Conservation (phyloP, 35 echinoderm and acorn worm species). For the Nesometra sesokonis region DNA sequence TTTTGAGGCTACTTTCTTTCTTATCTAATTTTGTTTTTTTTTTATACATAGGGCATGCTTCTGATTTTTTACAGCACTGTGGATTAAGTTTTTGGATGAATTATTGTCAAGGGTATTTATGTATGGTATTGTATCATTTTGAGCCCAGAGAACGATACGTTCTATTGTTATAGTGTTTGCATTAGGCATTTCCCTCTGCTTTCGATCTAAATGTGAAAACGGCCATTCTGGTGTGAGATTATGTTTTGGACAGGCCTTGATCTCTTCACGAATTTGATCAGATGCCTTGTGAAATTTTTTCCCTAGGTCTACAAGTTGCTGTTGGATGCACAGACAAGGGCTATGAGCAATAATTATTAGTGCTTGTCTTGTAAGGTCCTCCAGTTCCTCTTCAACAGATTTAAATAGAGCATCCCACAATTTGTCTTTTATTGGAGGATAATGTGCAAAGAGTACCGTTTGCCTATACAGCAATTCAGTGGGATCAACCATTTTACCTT, state of each 20-base stretch:
- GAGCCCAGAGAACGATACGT: slow-evolving; percentile 29
- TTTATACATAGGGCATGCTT: slow-evolving; percentile 11
- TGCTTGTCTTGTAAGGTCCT: slow-evolving; percentile 34
- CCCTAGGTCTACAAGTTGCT: slow-evolving; percentile 38
- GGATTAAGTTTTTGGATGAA: neutral
- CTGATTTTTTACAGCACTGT: slow-evolving; percentile 16
- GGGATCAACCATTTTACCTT: no score
- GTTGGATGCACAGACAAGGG: slow-evolving; percentile 25
- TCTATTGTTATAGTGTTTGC: slow-evolving; percentile 56
- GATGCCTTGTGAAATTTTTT: slow-evolving; percentile 25
- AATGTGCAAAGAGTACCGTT: no score
- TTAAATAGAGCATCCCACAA: slow-evolving; percentile 36
- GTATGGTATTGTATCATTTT: slow-evolving; percentile 18
- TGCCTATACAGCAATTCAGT: no score
- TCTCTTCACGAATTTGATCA: slow-evolving; percentile 17
- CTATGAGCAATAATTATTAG: slow-evolving; percentile 35
- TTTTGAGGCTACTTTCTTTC: neutral
- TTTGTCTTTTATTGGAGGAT: no score
- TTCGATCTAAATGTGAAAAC: slow-evolving; percentile 28
- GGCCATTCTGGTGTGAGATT: slow-evolving; percentile 35
- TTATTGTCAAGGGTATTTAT: slow-evolving; percentile 15
- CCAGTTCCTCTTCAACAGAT: slow-evolving; percentile 17
- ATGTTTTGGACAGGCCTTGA: slow-evolving; percentile 16
- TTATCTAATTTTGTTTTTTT: slow-evolving; percentile 16
- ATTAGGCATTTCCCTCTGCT: slow-evolving; percentile 38